These are phyloP conservation scores for Paelopatides confundens DNA, from an alignment of 53 echinoderm and acorn worm species.

Conservation along the genomic window DNA sequence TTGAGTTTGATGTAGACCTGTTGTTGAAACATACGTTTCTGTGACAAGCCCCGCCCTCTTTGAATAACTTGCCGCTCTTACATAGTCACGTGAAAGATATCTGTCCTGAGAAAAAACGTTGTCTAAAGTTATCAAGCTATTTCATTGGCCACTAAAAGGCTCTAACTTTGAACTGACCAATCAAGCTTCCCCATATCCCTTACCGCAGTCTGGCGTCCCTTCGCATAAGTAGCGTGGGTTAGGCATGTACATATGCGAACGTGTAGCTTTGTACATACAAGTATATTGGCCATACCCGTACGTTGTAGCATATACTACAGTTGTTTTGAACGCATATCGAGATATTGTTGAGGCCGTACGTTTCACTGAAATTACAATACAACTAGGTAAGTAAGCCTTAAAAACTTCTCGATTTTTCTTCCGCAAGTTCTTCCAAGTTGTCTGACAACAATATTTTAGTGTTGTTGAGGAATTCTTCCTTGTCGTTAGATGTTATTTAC, in stretches of 20 bases:
- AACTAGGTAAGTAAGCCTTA: conserved; percentile 21
- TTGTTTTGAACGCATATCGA: background rate
- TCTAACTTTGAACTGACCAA: conserved; percentile 88
- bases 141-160: conserved; percentile 88
- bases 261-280: conserved; percentile 22
- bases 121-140: conserved; percentile 42
- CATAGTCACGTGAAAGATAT: conserved; percentile 3
- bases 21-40: background rate
- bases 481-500: background rate
- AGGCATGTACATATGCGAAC: conserved; percentile 27
- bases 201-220: conserved; percentile 39
- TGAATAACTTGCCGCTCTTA: conserved; percentile 46
- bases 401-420: background rate
- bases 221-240: conserved; percentile 98
- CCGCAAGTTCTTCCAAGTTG: background rate
- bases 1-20: background rate
- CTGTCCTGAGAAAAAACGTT: conserved; percentile 6
- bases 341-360: conserved; percentile 13
- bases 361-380: no score
- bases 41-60: conserved; percentile 13
- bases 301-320: conserved; percentile 13
- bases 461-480: background rate
- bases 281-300: background rate
- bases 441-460: background rate
- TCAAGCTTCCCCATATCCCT: conserved; percentile 41